Evolutionary conservation across 2,797 vertebrate genomes (phyloP), one percentile per base, ranked within the genome.

Genomic region (Eremophila alpestris): DNA sequence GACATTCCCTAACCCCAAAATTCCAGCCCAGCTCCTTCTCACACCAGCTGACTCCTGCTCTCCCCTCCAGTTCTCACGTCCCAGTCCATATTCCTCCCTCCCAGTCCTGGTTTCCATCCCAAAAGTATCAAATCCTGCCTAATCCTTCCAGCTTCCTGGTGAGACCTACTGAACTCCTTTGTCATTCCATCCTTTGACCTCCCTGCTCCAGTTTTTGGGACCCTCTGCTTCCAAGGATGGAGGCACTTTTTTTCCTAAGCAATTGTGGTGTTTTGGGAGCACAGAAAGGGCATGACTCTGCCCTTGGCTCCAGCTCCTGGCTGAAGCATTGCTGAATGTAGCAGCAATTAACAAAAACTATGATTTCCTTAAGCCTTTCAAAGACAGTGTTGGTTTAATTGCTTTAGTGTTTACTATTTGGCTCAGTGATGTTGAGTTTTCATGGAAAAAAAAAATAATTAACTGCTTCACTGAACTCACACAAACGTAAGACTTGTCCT

Each of bases 401-500:
- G 45, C 68, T 77, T 89, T 48, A n/a, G 34, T 69, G 52, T 40
- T 83, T 87, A 60, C 17, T 67, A 16, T 54, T 67, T 93, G 65
- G 40, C 55, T 76, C 48, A 38, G 24, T 13, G 21, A 81, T 45
- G 54, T 36, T 49, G 49, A 63, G 16, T 32, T 86, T 88, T 88
- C 55, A 68, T 9, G 3, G 5, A 13, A 20, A 32, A 83, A 83
- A 64, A 63, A 54, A 65, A 48, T 6, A 58, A 80, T 65, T 62
- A 85, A 82, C 56, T 76, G 83, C 90, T 89, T 84, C 88, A 90
- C 45, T 69, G 71, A 91, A 79, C 24, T 55, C 51, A 69, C 32
- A 68, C 32, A 93, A 84, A 74, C 1, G 0, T 36, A 76, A 69
- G 34, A 54, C 22, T 90, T 60, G 40, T 63, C 64, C 71, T 91